These are phyloP conservation scores for Saccostrea glomerata DNA, from an alignment of 1,140 invertebrate genomes.

Conservation along the genomic window DNA sequence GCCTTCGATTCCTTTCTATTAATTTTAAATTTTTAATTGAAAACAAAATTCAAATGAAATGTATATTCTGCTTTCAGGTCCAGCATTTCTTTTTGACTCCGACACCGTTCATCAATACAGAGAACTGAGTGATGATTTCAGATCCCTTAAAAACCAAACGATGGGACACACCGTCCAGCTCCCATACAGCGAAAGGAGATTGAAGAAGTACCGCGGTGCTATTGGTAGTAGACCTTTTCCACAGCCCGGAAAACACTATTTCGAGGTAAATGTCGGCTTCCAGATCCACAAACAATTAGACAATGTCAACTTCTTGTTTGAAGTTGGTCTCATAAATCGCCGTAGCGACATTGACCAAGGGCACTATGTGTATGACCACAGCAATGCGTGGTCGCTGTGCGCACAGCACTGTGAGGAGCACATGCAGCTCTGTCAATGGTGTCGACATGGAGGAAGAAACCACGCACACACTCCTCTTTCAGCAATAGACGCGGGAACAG, in stretches of 20 bases:
- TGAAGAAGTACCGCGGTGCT: constrained; percentile 61
- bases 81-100: constrained; percentile 51
- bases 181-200: constrained; percentile 22
- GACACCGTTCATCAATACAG: constrained; percentile 65
- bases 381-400: constrained; percentile 63
- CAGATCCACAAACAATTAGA: constrained; percentile 58
- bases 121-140: constrained; percentile 56
- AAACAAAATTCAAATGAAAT: not conserved
- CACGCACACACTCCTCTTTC: constrained; percentile 53
- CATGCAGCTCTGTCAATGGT: constrained; percentile 60
- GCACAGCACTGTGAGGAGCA: constrained; percentile 65
- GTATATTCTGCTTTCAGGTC: constrained; percentile 49
- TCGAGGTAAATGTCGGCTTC: constrained; percentile 55
- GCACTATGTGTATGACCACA: constrained; percentile 63
- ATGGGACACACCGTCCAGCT: constrained; percentile 48
- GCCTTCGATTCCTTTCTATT: not conserved
- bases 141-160: constrained; percentile 53
- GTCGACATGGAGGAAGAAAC: constrained; percentile 61
- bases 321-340: constrained; percentile 60
- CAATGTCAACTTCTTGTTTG: constrained; percentile 64
- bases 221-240: constrained; percentile 56
- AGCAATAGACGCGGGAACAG: constrained; percentile 48
- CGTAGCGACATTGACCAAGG: constrained; percentile 59
- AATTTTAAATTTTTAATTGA: not conserved
- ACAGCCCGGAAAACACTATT: constrained; percentile 60